phyloP scores from a whole-genome alignment of 2,113 vertebrate genomes.

The Athene noctua region DNA sequence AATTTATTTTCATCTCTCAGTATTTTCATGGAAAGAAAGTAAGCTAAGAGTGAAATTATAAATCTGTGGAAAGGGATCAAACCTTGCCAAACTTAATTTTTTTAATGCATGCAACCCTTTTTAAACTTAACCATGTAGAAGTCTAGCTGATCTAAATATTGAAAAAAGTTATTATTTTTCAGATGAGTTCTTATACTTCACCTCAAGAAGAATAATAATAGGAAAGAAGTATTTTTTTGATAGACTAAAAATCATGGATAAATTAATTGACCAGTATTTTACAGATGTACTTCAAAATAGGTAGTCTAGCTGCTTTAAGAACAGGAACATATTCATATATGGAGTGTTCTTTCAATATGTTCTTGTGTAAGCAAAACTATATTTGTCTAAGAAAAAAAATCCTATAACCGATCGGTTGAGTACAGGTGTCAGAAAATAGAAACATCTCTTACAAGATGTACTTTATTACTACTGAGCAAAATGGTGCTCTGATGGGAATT shows the following conservation, averaged over 20 bases:
- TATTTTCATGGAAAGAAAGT: neutral
- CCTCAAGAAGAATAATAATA: neutral
- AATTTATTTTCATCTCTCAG: constrained; percentile 27
- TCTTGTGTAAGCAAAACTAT: neutral
- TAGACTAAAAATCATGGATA: neutral
- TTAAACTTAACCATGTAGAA: neutral
- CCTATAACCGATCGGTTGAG: fast-evolving
- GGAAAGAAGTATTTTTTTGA: neutral
- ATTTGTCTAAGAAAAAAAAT: neutral
- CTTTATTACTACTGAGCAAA: neutral
- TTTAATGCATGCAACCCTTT: neutral
- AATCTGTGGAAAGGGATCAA: neutral
- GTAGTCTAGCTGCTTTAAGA: neutral
- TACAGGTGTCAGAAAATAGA: neutral
- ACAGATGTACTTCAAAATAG: neutral
- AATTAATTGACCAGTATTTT: neutral
- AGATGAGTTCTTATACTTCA: neutral
- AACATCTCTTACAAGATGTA: neutral
- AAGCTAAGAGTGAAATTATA: constrained; percentile 17
- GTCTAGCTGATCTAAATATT: neutral
- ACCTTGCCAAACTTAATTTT: neutral
- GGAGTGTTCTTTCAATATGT: neutral
- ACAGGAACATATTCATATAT: neutral
- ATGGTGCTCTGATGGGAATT: neutral
- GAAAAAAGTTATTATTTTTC: neutral